A percentile compares a stretch with the other conserved stretches of the same genome.
These are phyloP conservation scores for Boulengeromyrus knoepffleri DNA, from an alignment of 2,113 vertebrate genomes.

Conservation along the genomic window DNA sequence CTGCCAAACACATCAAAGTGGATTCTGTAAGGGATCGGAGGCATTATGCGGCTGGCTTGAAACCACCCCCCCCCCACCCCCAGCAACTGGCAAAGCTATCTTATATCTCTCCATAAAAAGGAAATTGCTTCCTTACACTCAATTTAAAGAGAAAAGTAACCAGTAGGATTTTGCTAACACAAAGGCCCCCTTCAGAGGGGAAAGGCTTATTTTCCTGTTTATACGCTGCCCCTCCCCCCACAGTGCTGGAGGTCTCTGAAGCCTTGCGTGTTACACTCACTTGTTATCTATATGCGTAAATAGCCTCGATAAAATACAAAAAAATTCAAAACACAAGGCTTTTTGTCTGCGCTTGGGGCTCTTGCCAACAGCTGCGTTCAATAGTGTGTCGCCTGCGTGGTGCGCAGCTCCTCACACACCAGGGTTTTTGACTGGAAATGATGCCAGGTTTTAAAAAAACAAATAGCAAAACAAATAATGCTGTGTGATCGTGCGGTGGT, in stretches of 20 bases:
- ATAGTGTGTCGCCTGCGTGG: background rate
- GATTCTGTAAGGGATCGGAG: background rate
- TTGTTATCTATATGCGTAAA: constrained; percentile 7
- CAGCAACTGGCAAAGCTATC: background rate
- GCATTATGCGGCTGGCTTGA: background rate
- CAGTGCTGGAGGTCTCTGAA: background rate
- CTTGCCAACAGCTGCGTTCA: constrained; percentile 7
- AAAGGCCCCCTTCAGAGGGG: background rate
- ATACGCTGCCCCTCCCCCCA: background rate
- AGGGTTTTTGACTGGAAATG: background rate
- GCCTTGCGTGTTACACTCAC: background rate
- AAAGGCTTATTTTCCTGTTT: constrained; percentile 20
- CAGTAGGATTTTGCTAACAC: background rate
- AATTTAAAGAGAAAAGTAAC: constrained; percentile 1
- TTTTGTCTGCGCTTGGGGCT: background rate
- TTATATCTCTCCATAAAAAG: background rate
- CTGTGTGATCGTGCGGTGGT: background rate
- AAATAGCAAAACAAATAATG: background rate
- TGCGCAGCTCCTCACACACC: background rate
- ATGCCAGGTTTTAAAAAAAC: background rate
- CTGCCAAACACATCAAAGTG: constrained; percentile 11
- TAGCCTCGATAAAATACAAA: constrained; percentile 4
- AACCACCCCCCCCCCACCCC: background rate
- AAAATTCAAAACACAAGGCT: constrained; percentile 7
- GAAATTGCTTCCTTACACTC: constrained; percentile 19